Percentiles rank a stretch among this genome's conserved stretches.
phyloP scores from a whole-genome alignment of 2,113 vertebrate species.

The Thamnophis sirtalis region DNA sequence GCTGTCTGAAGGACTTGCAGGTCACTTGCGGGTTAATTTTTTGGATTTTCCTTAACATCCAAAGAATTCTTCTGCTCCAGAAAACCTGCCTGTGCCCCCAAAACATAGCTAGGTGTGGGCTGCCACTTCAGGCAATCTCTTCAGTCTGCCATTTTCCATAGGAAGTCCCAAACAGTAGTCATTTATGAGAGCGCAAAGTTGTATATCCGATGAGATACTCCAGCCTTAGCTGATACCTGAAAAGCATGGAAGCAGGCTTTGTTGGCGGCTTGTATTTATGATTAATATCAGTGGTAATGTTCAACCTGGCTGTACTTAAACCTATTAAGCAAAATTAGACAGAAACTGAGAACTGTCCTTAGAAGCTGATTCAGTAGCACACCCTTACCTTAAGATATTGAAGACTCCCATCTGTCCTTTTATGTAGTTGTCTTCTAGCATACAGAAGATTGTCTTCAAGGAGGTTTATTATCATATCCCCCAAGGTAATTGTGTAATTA shows the following conservation, averaged over 20 bases:
- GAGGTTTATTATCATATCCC: neutral
- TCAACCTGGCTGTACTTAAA: neutral
- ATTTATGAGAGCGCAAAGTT: neutral
- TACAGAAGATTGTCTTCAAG: neutral
- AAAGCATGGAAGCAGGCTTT: neutral
- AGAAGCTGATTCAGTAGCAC: neutral
- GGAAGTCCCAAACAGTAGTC: neutral
- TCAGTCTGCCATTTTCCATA: neutral
- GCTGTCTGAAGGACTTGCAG: neutral
- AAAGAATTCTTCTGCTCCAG: neutral
- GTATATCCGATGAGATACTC: neutral
- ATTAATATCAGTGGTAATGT: neutral
- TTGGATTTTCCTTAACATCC: neutral
- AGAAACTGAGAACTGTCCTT: slow-evolving; percentile 6
- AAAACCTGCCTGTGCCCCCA: neutral
- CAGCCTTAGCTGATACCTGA: neutral
- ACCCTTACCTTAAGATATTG: neutral
- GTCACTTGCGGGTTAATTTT: neutral
- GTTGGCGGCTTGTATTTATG: neutral
- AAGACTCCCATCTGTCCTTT: neutral
- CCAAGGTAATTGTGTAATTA: slow-evolving; percentile 32
- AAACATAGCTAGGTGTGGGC: neutral
- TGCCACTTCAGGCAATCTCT: neutral
- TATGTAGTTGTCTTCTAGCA: neutral
- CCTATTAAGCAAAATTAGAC: neutral